phyloP scores from a whole-genome alignment of 2,797 vertebrate genomes.

The Coilia nasus region DNA sequence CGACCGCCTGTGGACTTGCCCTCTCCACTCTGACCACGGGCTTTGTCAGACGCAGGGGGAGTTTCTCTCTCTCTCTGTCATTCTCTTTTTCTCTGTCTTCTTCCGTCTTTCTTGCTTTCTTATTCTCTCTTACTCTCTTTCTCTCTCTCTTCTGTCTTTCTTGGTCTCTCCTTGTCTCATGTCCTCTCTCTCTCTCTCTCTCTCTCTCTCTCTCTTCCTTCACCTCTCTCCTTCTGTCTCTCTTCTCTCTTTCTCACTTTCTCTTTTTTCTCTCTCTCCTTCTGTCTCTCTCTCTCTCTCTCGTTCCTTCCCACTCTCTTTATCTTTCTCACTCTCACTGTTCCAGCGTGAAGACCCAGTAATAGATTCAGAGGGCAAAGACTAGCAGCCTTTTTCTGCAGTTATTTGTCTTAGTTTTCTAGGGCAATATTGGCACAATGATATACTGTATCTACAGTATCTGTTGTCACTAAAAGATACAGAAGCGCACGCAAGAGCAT shows the following conservation, averaged over 20 bases:
- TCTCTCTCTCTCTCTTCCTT: neutral
- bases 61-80: neutral
- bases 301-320: too few relatives aligned
- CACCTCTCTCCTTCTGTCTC: neutral
- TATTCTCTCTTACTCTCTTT: neutral
- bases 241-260: neutral
- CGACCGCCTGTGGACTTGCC: slow-evolving; percentile 13
- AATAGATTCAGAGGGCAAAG: neutral
- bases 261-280: neutral
- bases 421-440: neutral
- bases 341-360: neutral
- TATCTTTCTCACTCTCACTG: neutral
- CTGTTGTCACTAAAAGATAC: neutral
- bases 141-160: neutral
- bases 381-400: neutral
- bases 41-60: neutral
- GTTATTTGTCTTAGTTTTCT: neutral
- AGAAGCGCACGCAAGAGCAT: too few relatives aligned
- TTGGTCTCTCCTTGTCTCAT: neutral
- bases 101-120: too few relatives aligned
- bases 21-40: neutral
- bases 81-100: neutral
- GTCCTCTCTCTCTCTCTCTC: neutral
- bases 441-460: neutral
- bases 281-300: neutral